phyloP scores from a whole-genome alignment of 2,888 invertebrate genomes.

The Serripes groenlandicus region DNA sequence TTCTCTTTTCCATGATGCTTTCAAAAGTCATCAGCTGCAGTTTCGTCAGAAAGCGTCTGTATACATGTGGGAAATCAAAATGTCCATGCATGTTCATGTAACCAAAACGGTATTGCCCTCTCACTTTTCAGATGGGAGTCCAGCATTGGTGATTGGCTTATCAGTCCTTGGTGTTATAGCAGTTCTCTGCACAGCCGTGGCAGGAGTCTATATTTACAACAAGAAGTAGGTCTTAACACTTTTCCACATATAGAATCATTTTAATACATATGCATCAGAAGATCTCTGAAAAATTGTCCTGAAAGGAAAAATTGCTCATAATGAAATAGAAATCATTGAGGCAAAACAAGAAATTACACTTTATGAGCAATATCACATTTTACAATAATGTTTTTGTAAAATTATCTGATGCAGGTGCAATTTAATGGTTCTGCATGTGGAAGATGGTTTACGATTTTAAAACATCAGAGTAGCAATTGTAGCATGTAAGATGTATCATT shows the following conservation, averaged over 20 bases:
- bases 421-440: too few relatives aligned
- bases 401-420: too few relatives aligned
- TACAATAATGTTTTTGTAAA: background rate
- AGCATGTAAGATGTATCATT: too few relatives aligned
- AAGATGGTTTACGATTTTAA: too few relatives aligned
- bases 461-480: too few relatives aligned
- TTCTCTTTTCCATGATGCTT: too few relatives aligned
- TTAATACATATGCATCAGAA: background rate
- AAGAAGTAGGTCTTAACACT: slow-evolving; percentile 33
- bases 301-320: background rate
- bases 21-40: too few relatives aligned
- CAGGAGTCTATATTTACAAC: slow-evolving; percentile 46
- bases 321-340: background rate
- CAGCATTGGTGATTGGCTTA: slow-evolving; percentile 63
- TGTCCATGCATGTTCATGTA: too few relatives aligned
- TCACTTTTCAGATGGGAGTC: slow-evolving; percentile 46
- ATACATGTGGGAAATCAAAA: too few relatives aligned
- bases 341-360: background rate
- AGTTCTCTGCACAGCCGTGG: slow-evolving; percentile 56
- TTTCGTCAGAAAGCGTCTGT: too few relatives aligned
- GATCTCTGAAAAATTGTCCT: background rate
- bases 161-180: slow-evolving; percentile 62
- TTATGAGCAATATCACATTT: background rate
- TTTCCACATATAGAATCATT: background rate
- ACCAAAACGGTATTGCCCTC: too few relatives aligned